Percentiles rank a stretch among this genome's conserved stretches.
Evolutionary conservation across 2,797 vertebrate genomes (phyloP).

Genomic region (Sebastes trivittatus): DNA sequence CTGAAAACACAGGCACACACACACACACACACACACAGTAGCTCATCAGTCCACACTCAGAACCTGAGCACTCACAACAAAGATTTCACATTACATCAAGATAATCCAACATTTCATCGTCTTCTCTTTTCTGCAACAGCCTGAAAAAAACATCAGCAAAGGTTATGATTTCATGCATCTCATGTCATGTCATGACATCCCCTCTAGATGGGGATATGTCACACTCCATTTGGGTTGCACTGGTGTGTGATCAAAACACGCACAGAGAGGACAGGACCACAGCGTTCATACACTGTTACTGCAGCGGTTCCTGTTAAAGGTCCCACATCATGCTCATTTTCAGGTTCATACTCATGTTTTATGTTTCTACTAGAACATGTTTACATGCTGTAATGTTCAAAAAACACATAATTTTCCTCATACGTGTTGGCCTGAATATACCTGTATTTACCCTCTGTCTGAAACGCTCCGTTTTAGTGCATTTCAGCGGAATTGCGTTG

Average conservation of each 20-base stretch:
- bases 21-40: slow-evolving; percentile 21
- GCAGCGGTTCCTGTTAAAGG: too few species aligned
- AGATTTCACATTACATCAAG: not conserved
- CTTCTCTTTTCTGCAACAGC: not conserved
- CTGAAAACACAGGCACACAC: slow-evolving; percentile 87
- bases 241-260: not conserved
- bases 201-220: slow-evolving; percentile 51
- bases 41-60: slow-evolving; percentile 36
- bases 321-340: too few species aligned
- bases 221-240: not conserved
- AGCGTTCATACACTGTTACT: not conserved
- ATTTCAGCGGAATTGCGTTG: too few species aligned
- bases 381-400: not conserved
- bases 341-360: too few species aligned
- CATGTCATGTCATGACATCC: slow-evolving; percentile 18
- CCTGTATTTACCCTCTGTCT: too few species aligned
- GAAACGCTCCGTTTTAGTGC: too few species aligned
- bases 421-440: too few species aligned
- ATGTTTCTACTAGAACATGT: too few species aligned
- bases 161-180: not conserved
- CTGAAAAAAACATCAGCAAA: not conserved
- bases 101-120: not conserved
- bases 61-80: not conserved
- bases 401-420: too few species aligned
- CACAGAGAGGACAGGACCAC: not conserved